Percentiles rank a stretch among this genome's conserved stretches.
These are phyloP conservation scores for Microctenopoma stevenorrisi DNA, from an alignment of 2,797 vertebrate genomes.

Conservation along the genomic window DNA sequence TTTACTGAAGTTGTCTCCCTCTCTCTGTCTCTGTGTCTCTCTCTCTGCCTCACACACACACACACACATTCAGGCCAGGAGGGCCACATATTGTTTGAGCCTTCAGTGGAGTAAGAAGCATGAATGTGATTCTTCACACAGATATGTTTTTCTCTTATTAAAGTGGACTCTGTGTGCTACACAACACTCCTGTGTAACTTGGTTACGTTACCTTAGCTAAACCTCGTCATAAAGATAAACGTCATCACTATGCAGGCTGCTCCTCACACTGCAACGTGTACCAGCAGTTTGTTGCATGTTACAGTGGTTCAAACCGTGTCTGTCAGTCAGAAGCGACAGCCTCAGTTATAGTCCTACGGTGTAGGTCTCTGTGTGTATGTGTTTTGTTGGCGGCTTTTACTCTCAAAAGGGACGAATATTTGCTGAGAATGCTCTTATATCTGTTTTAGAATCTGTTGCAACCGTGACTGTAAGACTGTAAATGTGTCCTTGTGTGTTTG, in stretches of 20 bases:
- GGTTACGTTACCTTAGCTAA: not conserved
- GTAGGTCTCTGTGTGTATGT: not conserved
- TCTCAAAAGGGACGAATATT: too few species aligned
- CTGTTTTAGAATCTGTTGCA: too few species aligned
- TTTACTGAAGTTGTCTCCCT: constrained; percentile 54
- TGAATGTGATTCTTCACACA: not conserved
- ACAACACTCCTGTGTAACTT: not conserved
- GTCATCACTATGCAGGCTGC: too few species aligned
- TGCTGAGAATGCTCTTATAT: too few species aligned
- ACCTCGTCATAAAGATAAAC: too few species aligned
- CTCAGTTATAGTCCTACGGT: constrained; percentile 40
- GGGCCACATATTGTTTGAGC: constrained; percentile 37
- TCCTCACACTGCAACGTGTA: not conserved
- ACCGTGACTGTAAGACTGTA: too few species aligned
- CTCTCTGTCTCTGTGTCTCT: not conserved
- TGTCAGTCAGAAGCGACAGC: constrained; percentile 48
- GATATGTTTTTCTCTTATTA: not conserved
- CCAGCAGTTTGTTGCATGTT: constrained; percentile 33
- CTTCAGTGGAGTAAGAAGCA: constrained; percentile 10
- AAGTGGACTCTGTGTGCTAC: not conserved
- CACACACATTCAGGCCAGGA: constrained; percentile 18
- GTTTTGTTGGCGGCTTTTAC: not conserved
- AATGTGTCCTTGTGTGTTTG: too few species aligned
- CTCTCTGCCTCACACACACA: not conserved
- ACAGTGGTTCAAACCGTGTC: constrained; percentile 2